Evolutionary conservation across 1,140 invertebrate genomes (phyloP).

Genomic region (Chelonus insularis): DNA sequence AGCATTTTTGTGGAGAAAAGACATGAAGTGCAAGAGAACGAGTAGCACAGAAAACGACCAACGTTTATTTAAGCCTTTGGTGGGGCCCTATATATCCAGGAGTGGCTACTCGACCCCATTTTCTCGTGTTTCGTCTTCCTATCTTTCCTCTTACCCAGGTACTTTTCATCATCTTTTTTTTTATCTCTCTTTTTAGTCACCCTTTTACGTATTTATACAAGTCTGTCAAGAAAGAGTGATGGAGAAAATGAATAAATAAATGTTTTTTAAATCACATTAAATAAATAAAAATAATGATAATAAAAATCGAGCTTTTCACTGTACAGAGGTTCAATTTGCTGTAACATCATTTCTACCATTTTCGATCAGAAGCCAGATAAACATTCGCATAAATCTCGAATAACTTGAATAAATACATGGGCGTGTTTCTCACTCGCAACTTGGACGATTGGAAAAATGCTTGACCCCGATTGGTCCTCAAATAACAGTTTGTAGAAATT

Average conservation of each 20-base stretch:
- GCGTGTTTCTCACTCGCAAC: not conserved
- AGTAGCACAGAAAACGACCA: not conserved
- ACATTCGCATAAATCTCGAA: slow-evolving; percentile 19
- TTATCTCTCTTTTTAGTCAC: not conserved
- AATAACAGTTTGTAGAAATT: slow-evolving; percentile 22
- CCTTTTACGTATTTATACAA: not conserved
- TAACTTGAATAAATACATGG: slow-evolving; percentile 13
- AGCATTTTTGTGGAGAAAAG: slow-evolving; percentile 21
- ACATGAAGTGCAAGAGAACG: slow-evolving; percentile 6
- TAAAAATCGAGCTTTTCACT: too few species aligned
- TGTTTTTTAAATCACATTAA: too few species aligned
- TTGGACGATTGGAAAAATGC: slow-evolving; percentile 3
- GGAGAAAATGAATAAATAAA: too few species aligned
- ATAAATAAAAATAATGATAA: too few species aligned
- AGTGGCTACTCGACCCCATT: slow-evolving; percentile 34
- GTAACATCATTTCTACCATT: not conserved
- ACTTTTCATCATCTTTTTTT: not conserved
- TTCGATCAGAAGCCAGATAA: not conserved
- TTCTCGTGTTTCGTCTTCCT: slow-evolving; percentile 18
- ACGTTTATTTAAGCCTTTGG: slow-evolving; percentile 28
- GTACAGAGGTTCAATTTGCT: not conserved
- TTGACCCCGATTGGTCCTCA: slow-evolving; percentile 25
- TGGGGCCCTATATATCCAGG: slow-evolving; percentile 20
- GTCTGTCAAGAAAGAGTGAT: not conserved
- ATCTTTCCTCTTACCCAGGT: not conserved